Evolutionary conservation across 2,797 vertebrate genomes (phyloP).

Genomic region (Dendrocincla fuliginosa): DNA sequence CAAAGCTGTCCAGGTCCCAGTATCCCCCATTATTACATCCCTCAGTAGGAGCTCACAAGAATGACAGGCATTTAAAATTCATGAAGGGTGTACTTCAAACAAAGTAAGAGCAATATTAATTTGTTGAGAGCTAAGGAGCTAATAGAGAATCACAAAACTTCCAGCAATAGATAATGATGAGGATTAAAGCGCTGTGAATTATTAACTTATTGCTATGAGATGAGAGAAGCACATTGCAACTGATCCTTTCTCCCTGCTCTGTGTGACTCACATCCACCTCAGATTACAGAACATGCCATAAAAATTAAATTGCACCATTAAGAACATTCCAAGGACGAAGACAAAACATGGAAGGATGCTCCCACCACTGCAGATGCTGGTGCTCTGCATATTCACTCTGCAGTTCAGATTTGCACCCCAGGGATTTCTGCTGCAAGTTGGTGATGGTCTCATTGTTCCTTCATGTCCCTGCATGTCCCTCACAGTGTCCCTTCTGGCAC

Average conservation of each 20-base stretch:
- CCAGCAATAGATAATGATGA: not conserved
- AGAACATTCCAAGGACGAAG: not conserved
- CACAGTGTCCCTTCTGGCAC: not conserved
- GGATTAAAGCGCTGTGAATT: constrained; percentile 19
- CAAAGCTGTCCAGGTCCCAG: not conserved
- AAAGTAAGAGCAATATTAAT: not conserved
- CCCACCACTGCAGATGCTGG: not conserved
- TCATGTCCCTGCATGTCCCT: not conserved
- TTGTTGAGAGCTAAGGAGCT: not conserved
- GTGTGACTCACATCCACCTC: not conserved
- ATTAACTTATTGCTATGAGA: not conserved
- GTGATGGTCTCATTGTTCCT: not conserved
- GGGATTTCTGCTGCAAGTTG: not conserved
- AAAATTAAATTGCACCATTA: not conserved
- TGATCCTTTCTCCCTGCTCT: not conserved
- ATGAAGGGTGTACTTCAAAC: not conserved
- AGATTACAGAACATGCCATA: not conserved
- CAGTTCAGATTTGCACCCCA: not conserved
- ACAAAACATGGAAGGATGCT: not conserved
- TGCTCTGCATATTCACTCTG: not conserved
- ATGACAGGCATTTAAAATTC: not conserved
- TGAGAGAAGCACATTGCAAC: not conserved
- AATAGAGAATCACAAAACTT: not conserved
- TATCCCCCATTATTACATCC: not conserved
- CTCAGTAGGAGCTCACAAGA: not conserved